Conservation (phyloP, 2,797 vertebrate species). For the Poeciliopsis paucimaculata region DNA sequence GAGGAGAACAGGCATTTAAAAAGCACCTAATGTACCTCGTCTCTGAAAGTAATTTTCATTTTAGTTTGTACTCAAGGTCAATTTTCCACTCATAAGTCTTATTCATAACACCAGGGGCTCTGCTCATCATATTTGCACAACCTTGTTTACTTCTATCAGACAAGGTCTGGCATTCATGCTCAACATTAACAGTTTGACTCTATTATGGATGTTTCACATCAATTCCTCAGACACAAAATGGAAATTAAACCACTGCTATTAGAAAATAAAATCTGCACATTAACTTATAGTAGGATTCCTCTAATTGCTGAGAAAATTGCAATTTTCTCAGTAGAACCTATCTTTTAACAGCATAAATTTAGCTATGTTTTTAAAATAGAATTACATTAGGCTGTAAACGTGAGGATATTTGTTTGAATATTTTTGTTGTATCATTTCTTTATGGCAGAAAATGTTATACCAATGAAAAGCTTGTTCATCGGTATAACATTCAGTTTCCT, state of each 20-base stretch:
- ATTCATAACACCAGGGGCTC: not conserved
- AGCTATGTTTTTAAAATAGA: not conserved
- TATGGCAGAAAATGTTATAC: not conserved
- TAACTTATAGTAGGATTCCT: not conserved
- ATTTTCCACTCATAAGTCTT: slow-evolving; percentile 2
- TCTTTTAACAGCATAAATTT: not conserved
- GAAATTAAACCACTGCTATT: not conserved
- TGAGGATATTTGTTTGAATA: not conserved
- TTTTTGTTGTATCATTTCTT: not conserved
- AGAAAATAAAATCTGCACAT: not conserved
- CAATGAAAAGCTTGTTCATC: not conserved
- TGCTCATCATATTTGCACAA: slow-evolving; percentile 3
- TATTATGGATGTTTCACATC: not conserved
- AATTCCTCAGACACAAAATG: not conserved
- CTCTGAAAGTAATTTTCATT: not conserved
- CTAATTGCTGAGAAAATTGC: not conserved
- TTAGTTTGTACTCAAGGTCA: slow-evolving; percentile 6
- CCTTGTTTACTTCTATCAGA: slow-evolving; percentile 19
- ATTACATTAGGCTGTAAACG: not conserved
- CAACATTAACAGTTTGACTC: slow-evolving; percentile 4
- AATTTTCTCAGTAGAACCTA: not conserved
- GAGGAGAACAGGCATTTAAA: not conserved
- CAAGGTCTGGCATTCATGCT: not conserved
- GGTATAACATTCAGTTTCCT: too few species aligned
- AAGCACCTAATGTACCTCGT: not conserved